Evolutionary conservation across 2,888 invertebrate genomes (phyloP).

Genomic region (Chrysolina americana): DNA sequence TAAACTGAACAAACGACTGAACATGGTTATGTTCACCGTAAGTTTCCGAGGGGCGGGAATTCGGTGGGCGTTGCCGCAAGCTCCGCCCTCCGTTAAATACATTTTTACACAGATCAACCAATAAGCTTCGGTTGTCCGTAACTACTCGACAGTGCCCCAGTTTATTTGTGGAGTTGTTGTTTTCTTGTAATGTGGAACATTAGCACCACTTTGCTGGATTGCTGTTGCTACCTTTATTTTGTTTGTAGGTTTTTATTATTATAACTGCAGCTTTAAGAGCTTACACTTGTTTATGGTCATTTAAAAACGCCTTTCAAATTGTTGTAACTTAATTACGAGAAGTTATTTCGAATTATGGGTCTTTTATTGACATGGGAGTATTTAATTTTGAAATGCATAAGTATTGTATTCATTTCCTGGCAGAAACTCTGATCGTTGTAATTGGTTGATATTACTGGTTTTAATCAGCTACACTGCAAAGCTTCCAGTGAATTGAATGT

Average conservation of each 20-base stretch:
- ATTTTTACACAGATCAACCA: constrained; percentile 58
- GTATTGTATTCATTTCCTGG: constrained; percentile 2
- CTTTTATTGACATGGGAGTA: constrained; percentile 3
- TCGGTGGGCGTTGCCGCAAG: constrained; percentile 46
- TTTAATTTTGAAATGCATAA: not conserved
- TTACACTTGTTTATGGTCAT: constrained; percentile 68
- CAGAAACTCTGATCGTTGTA: not conserved
- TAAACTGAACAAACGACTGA: constrained; percentile 61
- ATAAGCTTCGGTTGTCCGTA: constrained; percentile 56
- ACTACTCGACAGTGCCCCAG: constrained; percentile 54
- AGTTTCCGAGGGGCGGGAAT: constrained; percentile 44
- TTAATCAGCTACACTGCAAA: not conserved
- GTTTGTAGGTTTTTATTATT: constrained; percentile 66
- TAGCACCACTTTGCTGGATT: constrained; percentile 46
- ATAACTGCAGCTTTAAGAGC: constrained; percentile 66
- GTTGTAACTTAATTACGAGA: constrained; percentile 68
- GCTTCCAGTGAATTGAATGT: too few species aligned
- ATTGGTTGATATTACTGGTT: not conserved
- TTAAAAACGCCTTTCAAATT: constrained; percentile 67
- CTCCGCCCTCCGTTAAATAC: constrained; percentile 57
- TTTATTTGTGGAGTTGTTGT: constrained; percentile 32
- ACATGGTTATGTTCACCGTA: constrained; percentile 50
- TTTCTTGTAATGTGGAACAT: not conserved
- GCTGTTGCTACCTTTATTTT: constrained; percentile 62
- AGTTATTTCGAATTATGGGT: constrained; percentile 25